Evolutionary conservation across 2,888 invertebrate genomes (phyloP), one percentile per base, ranked within the genome.

Genomic region (Chymomyza fuscimana): DNA sequence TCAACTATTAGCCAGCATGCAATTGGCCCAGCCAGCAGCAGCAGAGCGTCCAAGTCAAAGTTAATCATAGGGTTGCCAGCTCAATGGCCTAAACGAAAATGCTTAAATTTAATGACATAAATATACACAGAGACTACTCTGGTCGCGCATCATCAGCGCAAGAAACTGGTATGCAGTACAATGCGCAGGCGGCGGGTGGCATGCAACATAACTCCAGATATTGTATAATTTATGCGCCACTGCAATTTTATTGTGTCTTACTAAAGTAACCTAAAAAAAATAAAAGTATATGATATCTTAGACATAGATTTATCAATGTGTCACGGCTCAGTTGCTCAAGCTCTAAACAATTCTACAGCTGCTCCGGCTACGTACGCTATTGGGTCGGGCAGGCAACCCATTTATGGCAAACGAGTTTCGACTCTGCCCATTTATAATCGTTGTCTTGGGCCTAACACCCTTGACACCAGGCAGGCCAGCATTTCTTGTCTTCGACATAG

Each of bases 81-180:
- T 83, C 85, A 90, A 86, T 89, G 87, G 87, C 82, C 86, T 90
- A 90, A 90, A 90, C 90, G 90, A 90, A 90, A 90, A 90, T 88
- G 87, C 91, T 90, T 90, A 91, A 90, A 88, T 88, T 90, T 90
- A 90, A 90, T 90, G 90, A 90, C 90, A 91, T 90, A 90, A 90
- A 88, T 88, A 85, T 85, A 85, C 74, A 81, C 81, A 62, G 19
- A n/a, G 51, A 46, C 40, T 46, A 46, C 40, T 46, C 40, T 46
- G 40, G 40, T 12, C 40, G 40, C 40, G 40, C 40, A 46, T 46
- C 40, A 46, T 46, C 40, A 46, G 12, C 40, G 40, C 50, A 36
- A 32, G 40, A 32, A 65, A 63, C 70, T n/a, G 71, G 32, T 60
- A 32, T 32, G 70, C 69, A 77, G 72, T 70, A 73, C 32, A 32